Percentiles rank a stretch among this genome's conserved stretches.
These are phyloP conservation scores for Erythrocercus mccallii DNA, from an alignment of 2,113 vertebrate genomes.

Conservation along the genomic window DNA sequence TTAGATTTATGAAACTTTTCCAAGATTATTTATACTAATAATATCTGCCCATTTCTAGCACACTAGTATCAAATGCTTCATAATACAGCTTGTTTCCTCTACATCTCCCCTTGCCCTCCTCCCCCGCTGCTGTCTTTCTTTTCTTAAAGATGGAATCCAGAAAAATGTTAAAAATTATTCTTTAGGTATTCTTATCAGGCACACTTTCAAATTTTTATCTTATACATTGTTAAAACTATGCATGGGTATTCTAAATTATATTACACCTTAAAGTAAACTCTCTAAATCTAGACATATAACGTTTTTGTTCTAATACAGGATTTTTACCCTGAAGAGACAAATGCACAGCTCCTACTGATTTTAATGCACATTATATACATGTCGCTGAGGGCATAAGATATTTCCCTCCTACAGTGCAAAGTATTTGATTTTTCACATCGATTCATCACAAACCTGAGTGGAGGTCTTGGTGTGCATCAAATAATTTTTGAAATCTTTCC, in stretches of 20 bases:
- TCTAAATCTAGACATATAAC: conserved; percentile 15
- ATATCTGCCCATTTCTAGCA: not conserved
- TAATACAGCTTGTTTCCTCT: not conserved
- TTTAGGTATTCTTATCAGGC: not conserved
- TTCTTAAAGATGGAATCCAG: not conserved
- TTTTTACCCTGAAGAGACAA: conserved; percentile 42
- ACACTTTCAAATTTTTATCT: conserved; percentile 29
- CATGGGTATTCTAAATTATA: not conserved
- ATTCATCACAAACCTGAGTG: conserved; percentile 84
- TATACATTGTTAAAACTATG: not conserved
- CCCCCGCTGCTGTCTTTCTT: too few species aligned
- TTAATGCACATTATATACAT: conserved; percentile 5
- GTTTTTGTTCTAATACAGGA: conserved; percentile 17
- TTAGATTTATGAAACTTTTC: not conserved
- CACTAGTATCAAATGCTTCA: not conserved
- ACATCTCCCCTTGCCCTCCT: fast-evolving
- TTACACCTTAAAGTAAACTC: conserved; percentile 13
- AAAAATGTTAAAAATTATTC: not conserved
- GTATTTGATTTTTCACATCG: conserved; percentile 24
- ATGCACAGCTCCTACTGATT: conserved; percentile 5
- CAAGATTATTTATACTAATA: not conserved
- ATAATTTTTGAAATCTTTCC: conserved; percentile 85
- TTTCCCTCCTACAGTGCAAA: conserved; percentile 1
- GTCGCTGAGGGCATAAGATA: not conserved
- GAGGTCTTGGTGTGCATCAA: conserved; percentile 91